phyloP scores from a whole-genome alignment of 2,797 vertebrate genomes.

The Enoplosus armatus region DNA sequence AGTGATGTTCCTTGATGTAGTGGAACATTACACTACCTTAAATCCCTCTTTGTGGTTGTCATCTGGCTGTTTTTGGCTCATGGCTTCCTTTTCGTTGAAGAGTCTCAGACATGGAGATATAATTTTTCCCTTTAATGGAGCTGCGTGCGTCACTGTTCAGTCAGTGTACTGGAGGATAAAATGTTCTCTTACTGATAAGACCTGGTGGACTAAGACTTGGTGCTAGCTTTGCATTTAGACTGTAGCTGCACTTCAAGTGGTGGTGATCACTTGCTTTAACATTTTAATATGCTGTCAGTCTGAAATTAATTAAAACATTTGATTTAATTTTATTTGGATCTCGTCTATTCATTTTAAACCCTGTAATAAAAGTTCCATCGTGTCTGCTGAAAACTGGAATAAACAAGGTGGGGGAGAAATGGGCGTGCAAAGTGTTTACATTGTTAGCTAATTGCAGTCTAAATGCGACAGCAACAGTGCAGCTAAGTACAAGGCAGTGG shows the following conservation, averaged over 20 bases:
- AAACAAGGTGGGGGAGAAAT: neutral
- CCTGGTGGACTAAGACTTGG: neutral
- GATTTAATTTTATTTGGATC: neutral
- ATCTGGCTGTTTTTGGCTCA: conserved; percentile 16
- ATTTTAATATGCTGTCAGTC: neutral
- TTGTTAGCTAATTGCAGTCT: conserved; percentile 20
- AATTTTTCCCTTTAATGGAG: conserved; percentile 37
- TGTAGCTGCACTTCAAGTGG: neutral
- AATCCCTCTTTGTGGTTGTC: conserved; percentile 24
- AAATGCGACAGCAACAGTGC: conserved; percentile 27
- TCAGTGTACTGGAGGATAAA: conserved; percentile 21
- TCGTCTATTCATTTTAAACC: neutral
- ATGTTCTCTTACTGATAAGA: neutral
- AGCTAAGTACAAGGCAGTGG: conserved; percentile 29
- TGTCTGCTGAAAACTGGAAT: neutral
- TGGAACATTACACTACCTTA: conserved; percentile 16
- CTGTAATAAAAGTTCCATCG: neutral
- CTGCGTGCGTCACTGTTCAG: neutral
- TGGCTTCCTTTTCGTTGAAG: neutral
- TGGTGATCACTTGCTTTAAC: neutral
- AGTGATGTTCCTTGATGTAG: conserved; percentile 26
- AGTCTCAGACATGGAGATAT: conserved; percentile 21
- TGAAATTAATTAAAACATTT: conserved; percentile 10
- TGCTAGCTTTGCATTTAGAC: neutral
- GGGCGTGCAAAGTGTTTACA: conserved; percentile 26